phyloP scores from a whole-genome alignment of 2,797 vertebrate species.

The Phaenicophaeus curvirostris region DNA sequence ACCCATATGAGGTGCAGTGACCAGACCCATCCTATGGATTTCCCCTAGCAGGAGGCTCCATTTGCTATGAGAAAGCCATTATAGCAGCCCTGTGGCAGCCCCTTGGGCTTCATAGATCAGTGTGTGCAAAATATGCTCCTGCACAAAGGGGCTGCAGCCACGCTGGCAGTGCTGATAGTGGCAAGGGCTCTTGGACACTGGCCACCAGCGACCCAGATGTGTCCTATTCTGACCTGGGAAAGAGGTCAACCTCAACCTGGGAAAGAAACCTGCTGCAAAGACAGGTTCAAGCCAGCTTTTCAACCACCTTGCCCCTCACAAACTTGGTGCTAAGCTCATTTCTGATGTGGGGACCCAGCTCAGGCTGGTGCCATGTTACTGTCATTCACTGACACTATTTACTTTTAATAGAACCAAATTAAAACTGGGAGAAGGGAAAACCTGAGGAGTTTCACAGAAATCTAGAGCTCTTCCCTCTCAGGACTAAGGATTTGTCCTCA shows the following conservation, averaged over 20 bases:
- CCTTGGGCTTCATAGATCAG: accelerated
- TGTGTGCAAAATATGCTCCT: accelerated
- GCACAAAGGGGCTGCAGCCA: not conserved
- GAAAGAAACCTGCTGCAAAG: not conserved
- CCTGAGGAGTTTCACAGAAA: not conserved
- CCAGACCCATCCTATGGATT: not conserved
- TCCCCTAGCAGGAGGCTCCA: not conserved
- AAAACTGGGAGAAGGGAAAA: not conserved
- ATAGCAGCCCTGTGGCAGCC: not conserved
- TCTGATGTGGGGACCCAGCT: not conserved
- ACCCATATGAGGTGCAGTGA: accelerated
- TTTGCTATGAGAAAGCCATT: accelerated
- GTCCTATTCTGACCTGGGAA: not conserved
- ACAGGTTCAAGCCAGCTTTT: not conserved
- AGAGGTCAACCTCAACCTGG: too few species aligned
- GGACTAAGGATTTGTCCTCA: not conserved
- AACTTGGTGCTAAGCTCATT: not conserved
- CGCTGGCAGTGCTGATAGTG: not conserved
- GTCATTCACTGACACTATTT: not conserved
- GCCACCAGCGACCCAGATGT: not conserved
- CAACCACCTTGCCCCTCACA: not conserved
- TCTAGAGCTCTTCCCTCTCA: not conserved
- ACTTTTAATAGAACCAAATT: not conserved
- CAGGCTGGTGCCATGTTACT: not conserved
- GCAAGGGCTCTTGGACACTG: not conserved